Evolutionary conservation across 2,888 invertebrate species (phyloP).

Genomic region (Malthinus flaveolus): DNA sequence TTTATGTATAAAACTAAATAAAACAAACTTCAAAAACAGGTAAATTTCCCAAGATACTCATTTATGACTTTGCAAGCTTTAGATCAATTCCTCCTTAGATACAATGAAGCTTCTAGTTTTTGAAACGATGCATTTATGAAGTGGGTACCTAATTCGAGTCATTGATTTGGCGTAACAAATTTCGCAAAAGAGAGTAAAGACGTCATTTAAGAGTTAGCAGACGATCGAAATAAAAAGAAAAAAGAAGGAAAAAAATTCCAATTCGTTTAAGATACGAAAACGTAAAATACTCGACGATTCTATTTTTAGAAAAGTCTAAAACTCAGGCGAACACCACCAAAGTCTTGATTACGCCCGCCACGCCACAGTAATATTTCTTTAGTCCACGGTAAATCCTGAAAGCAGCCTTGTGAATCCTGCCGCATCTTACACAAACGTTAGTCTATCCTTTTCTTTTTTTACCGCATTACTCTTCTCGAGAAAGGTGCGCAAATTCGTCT

Average conservation of each 20-base stretch:
- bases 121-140: neutral
- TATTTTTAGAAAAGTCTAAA: conserved; percentile 15
- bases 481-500: too few relatives aligned
- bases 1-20: neutral
- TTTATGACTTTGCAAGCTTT: neutral
- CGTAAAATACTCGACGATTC: conserved; percentile 14
- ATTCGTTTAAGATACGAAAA: conserved; percentile 15
- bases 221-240: conserved; percentile 1
- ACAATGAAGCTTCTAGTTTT: too few relatives aligned
- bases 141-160: neutral
- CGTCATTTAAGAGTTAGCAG: neutral
- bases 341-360: conserved; percentile 36
- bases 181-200: neutral
- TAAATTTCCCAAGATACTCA: neutral
- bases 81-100: too few relatives aligned
- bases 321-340: conserved; percentile 23
- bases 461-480: neutral
- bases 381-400: conserved; percentile 34
- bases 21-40: neutral
- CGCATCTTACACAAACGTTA: conserved; percentile 3
- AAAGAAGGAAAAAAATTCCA: conserved; percentile 5
- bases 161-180: neutral
- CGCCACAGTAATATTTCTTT: conserved; percentile 38
- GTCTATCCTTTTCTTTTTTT: conserved; percentile 1
- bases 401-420: conserved; percentile 31